These are phyloP conservation scores for Ceyx cyanopectus DNA, from an alignment of 2,113 vertebrate species.

Conservation along the genomic window DNA sequence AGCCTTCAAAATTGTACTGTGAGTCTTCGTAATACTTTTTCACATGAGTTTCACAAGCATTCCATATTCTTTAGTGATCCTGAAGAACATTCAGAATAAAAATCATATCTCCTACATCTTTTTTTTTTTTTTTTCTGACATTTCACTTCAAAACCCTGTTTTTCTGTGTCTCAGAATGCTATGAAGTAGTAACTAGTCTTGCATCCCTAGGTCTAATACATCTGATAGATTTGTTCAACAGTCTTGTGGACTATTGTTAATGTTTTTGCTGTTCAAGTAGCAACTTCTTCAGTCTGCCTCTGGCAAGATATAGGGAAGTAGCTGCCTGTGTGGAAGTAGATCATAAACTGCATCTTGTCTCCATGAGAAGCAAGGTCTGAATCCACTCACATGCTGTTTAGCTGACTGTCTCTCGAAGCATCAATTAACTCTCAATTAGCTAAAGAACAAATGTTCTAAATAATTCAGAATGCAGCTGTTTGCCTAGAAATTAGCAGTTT, in stretches of 20 bases:
- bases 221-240: not conserved
- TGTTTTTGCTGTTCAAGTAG: not conserved
- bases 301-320: not conserved
- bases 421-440: constrained; percentile 51
- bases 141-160: not conserved
- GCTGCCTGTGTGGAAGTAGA: not conserved
- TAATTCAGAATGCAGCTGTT: constrained; percentile 52
- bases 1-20: not conserved
- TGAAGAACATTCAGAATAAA: not conserved
- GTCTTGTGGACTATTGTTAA: not conserved
- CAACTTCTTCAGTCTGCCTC: not conserved
- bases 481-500: constrained; percentile 25
- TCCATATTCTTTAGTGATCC: not conserved
- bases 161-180: not conserved
- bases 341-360: not conserved
- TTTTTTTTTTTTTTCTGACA: not conserved
- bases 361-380: not conserved
- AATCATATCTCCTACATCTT: not conserved
- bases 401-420: constrained; percentile 6
- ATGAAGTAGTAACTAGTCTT: not conserved
- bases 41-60: not conserved
- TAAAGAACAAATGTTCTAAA: constrained; percentile 41
- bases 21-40: not conserved
- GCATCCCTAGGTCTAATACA: not conserved
- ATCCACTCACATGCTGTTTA: not conserved